Conservation (phyloP, 2,888 invertebrate genomes). For the Chymomyza fuscimana region DNA sequence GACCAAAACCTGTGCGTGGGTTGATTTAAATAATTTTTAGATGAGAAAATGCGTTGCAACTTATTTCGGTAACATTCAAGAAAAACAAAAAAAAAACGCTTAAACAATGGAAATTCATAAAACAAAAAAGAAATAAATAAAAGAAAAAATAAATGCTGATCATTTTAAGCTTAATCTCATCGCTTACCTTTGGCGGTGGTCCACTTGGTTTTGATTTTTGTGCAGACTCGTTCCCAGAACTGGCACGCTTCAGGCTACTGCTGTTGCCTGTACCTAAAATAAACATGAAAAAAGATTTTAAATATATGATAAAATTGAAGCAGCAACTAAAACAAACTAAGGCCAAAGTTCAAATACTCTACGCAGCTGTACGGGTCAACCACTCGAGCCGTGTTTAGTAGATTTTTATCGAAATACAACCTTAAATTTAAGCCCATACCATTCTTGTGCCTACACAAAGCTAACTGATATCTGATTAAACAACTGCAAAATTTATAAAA, state of each 20-base stretch:
- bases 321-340: no score
- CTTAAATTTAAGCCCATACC: no score
- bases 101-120: not conserved
- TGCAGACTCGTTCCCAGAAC: conserved; percentile 64
- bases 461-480: no score
- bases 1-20: not conserved
- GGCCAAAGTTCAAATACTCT: no score
- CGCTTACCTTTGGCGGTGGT: conserved; percentile 74
- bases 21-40: not conserved
- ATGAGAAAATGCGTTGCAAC: not conserved
- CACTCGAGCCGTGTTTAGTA: no score
- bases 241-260: conserved; percentile 71
- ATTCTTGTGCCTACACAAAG: no score
- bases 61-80: not conserved
- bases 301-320: not conserved
- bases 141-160: not conserved
- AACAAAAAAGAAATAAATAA: conserved; percentile 8
- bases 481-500: no score
- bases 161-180: not conserved
- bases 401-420: no score
- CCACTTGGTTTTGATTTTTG: conserved; percentile 68
- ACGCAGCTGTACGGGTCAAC: no score
- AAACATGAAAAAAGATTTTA: not conserved
- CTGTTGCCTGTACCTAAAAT: conserved; percentile 72
- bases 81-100: not conserved